A percentile compares a stretch with the other conserved stretches of the same genome.
These are phyloP conservation scores for Diachasmimorpha longicaudata DNA, from an alignment of 1,140 invertebrate species.

Conservation along the genomic window DNA sequence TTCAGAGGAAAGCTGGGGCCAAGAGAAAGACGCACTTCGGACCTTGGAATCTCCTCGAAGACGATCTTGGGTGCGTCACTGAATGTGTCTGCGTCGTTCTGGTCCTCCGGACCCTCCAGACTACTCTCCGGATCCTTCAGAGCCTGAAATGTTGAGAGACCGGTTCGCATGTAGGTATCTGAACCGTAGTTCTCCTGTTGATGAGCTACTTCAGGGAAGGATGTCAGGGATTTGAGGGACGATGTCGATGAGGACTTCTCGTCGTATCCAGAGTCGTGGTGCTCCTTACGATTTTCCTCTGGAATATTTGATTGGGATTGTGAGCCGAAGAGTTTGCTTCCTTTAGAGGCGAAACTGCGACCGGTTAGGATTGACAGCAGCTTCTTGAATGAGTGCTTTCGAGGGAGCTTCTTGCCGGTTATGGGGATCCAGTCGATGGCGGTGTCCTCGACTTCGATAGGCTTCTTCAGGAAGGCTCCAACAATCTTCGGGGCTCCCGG, in stretches of 20 bases:
- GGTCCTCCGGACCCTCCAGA: neutral
- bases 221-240: slow-evolving; percentile 14
- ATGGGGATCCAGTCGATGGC: slow-evolving; percentile 43
- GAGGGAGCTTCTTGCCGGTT: slow-evolving; percentile 36
- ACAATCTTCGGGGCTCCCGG: slow-evolving; percentile 32
- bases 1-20: slow-evolving; percentile 25
- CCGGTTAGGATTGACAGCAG: slow-evolving; percentile 32
- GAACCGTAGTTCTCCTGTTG: slow-evolving; percentile 10
- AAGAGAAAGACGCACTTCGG: slow-evolving; percentile 30
- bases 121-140: neutral
- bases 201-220: slow-evolving; percentile 1
- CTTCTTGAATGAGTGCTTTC: slow-evolving; percentile 42
- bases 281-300: slow-evolving; percentile 21
- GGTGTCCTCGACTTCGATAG: slow-evolving; percentile 40
- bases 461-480: slow-evolving; percentile 43
- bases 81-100: neutral
- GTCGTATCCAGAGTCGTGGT: slow-evolving; percentile 37
- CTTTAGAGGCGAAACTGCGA: slow-evolving; percentile 3
- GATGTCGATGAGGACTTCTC: slow-evolving; percentile 36
- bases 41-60: slow-evolving; percentile 37
- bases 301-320: slow-evolving; percentile 21
- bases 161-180: neutral
- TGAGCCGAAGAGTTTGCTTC: slow-evolving; percentile 25
- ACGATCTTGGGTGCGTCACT: slow-evolving; percentile 14
- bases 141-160: slow-evolving; percentile 30